Evolutionary conservation across 2,797 vertebrate species (phyloP).

Genomic region (Chrosomus eos): DNA sequence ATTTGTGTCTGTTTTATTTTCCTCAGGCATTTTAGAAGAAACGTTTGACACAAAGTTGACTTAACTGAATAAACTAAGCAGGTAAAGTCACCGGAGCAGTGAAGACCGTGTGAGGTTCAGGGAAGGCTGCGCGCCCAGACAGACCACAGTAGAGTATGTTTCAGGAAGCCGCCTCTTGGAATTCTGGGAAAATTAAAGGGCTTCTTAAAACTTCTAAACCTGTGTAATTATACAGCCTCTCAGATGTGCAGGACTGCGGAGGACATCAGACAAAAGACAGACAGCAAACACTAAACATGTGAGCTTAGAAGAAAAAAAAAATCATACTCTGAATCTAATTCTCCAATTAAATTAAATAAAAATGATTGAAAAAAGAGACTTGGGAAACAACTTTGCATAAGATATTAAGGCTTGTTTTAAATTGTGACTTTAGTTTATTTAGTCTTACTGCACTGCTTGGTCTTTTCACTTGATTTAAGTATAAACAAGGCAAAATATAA

Average conservation of each 20-base stretch:
- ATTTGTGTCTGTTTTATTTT: neutral
- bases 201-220: conserved; percentile 7
- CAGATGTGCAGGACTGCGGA: neutral
- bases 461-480: neutral
- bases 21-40: neutral
- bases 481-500: neutral
- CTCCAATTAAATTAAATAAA: neutral
- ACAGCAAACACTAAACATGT: neutral
- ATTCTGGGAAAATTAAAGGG: conserved; percentile 28
- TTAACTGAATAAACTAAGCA: neutral
- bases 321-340: neutral
- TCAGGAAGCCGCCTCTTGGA: conserved; percentile 19
- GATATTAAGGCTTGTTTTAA: neutral
- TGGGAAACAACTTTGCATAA: neutral
- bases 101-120: neutral
- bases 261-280: conserved; percentile 1
- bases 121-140: neutral
- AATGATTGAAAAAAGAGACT: neutral
- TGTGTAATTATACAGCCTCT: neutral
- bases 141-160: neutral
- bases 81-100: neutral
- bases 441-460: neutral
- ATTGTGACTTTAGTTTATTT: neutral
- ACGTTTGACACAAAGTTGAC: neutral
- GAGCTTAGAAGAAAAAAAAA: neutral